Percentiles rank a stretch among this genome's conserved stretches.
Conservation (phyloP, 2,797 vertebrate genomes). For the Dendrocincla tyrannina region DNA sequence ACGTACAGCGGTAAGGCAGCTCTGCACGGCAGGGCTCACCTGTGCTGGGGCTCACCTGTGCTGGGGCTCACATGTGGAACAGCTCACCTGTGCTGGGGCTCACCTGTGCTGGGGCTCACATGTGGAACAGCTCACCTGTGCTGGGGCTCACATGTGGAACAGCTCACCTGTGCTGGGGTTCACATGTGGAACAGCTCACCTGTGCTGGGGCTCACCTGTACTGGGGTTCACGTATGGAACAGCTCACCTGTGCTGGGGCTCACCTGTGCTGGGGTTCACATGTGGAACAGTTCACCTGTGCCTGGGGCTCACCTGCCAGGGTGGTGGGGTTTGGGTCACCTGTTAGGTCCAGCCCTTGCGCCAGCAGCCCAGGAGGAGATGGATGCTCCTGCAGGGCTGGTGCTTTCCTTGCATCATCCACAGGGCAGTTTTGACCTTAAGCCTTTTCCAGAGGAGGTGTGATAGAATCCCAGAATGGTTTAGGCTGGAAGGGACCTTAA, state of each 20-base stretch:
- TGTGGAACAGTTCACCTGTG: not conserved
- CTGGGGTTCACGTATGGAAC: not conserved
- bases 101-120: too few relatives aligned
- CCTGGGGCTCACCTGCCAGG: not conserved
- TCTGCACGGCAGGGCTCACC: not conserved
- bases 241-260: not conserved
- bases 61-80: too few relatives aligned
- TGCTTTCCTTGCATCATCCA: not conserved
- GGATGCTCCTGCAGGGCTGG: not conserved
- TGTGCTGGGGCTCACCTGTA: too few relatives aligned
- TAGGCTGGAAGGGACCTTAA: not conserved
- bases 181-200: too few relatives aligned
- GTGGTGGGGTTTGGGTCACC: not conserved
- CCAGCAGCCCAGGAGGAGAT: not conserved
- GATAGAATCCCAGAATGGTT: not conserved
- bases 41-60: not conserved
- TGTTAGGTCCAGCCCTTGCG: not conserved
- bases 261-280: not conserved
- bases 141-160: too few relatives aligned
- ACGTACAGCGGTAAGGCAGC: constrained; percentile 74
- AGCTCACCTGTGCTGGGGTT: too few relatives aligned
- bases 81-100: too few relatives aligned
- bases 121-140: too few relatives aligned
- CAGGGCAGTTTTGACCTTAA: not conserved
- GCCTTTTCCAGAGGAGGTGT: not conserved